Conservation (phyloP, 1,140 invertebrate genomes). For the Tetranychus urticae region DNA sequence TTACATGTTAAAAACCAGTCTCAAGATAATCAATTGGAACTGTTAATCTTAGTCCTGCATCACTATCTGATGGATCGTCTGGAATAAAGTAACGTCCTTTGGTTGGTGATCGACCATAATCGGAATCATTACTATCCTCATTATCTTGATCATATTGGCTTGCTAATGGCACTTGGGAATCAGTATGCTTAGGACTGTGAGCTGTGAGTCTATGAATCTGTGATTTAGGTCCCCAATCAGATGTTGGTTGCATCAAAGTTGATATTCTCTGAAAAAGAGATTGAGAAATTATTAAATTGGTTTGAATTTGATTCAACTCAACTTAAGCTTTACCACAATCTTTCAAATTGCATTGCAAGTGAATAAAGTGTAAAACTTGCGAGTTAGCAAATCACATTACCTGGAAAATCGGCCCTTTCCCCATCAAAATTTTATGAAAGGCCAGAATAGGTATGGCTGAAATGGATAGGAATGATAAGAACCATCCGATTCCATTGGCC, state of each 20-base stretch:
- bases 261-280: constrained; percentile 24
- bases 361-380: neutral
- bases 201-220: constrained; percentile 15
- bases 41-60: neutral
- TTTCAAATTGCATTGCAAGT: neutral
- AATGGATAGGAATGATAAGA: constrained; percentile 19
- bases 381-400: constrained; percentile 14
- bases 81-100: neutral
- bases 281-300: neutral
- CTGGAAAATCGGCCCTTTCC: constrained; percentile 16
- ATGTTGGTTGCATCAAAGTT: constrained; percentile 32
- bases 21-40: neutral
- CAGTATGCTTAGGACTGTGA: constrained; percentile 15
- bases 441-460: constrained; percentile 19
- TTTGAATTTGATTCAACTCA: neutral
- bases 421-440: constrained; percentile 12
- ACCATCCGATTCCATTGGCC: constrained; percentile 20
- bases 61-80: neutral
- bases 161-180: constrained; percentile 15
- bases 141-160: constrained; percentile 7
- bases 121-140: neutral
- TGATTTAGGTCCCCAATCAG: constrained; percentile 34
- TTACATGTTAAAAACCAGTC: neutral
- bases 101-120: neutral
- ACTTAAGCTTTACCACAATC: neutral